Percentiles rank a stretch among this genome's conserved stretches.
These are phyloP conservation scores for Drosophila nr. perissopoda DNA, from an alignment of 2,888 invertebrate genomes.

Conservation along the genomic window DNA sequence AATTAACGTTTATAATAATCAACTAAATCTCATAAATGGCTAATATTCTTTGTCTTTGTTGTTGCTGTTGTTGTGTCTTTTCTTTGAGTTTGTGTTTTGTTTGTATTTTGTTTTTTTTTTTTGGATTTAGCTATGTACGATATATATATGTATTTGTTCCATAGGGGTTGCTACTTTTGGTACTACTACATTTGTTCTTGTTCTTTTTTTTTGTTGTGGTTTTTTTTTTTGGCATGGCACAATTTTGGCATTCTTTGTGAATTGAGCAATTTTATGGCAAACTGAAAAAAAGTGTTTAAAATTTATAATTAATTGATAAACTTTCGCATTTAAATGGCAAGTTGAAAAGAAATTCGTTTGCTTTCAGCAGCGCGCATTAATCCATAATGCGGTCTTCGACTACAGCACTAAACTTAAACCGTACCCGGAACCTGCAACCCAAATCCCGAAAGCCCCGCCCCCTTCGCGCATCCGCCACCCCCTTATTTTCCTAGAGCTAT, in stretches of 20 bases:
- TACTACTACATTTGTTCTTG: constrained; percentile 19
- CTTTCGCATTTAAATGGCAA: constrained; percentile 35
- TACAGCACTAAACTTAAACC: constrained; percentile 24
- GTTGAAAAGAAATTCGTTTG: constrained; percentile 25
- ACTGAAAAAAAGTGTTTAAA: constrained; percentile 20
- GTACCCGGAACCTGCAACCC: constrained; percentile 6
- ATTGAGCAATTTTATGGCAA: constrained; percentile 53
- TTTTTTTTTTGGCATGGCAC: constrained; percentile 78
- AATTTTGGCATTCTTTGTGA: constrained; percentile 68
- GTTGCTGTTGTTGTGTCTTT: constrained; percentile 48
- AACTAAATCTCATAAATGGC: constrained; percentile 62
- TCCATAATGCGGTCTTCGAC: constrained; percentile 53
- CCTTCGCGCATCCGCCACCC: no score
- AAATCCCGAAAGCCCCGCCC: background rate
- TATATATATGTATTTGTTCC: constrained; percentile 10
- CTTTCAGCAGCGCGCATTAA: constrained; percentile 64
- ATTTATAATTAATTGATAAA: constrained; percentile 9
- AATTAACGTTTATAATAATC: constrained; percentile 68
- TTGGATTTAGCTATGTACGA: constrained; percentile 42
- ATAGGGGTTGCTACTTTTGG: constrained; percentile 39
- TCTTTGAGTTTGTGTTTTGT: constrained; percentile 35
- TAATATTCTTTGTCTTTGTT: constrained; percentile 55
- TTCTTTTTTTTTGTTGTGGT: background rate
- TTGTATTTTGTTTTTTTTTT: constrained; percentile 18
- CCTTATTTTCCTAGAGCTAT: constrained; percentile 30